Percentiles rank a stretch among this genome's conserved stretches.
Evolutionary conservation across 2,797 vertebrate genomes (phyloP).

Genomic region (Danio jaintianensis): DNA sequence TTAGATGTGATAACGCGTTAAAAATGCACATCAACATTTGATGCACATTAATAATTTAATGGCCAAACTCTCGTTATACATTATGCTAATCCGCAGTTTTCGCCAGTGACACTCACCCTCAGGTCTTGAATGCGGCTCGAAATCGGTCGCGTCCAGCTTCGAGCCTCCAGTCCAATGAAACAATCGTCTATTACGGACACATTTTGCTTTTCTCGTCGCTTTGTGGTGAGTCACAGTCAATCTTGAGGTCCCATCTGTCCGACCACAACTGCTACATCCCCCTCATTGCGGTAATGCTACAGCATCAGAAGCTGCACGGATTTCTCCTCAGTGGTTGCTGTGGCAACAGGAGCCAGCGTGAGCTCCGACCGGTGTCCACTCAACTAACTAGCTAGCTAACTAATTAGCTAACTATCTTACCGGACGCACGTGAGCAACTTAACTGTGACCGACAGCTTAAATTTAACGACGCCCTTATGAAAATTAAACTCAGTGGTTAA

Average conservation of each 20-base stretch:
- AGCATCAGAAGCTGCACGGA: conserved; percentile 63
- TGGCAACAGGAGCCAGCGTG: conserved; percentile 67
- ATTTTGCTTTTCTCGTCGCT: conserved; percentile 42
- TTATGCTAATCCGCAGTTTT: conserved; percentile 48
- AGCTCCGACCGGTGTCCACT: conserved; percentile 50
- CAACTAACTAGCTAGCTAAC: conserved; percentile 17
- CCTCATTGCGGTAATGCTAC: conserved; percentile 67
- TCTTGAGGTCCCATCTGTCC: conserved; percentile 64
- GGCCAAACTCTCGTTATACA: neutral
- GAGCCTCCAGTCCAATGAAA: conserved; percentile 36
- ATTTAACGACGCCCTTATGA: too few species aligned
- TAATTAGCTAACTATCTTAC: neutral
- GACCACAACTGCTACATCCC: conserved; percentile 62
- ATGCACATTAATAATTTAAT: neutral
- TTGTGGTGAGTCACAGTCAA: conserved; percentile 66
- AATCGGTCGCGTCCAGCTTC: conserved; percentile 17
- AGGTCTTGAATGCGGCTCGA: conserved; percentile 30
- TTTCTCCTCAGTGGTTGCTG: conserved; percentile 67
- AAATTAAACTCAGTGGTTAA: too few species aligned
- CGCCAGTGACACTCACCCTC: conserved; percentile 60
- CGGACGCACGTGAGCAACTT: conserved; percentile 3
- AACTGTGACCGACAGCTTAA: neutral
- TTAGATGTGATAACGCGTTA: neutral
- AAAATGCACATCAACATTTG: neutral
- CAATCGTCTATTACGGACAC: conserved; percentile 37